Evolutionary conservation across 2,888 invertebrate genomes (phyloP).

Genomic region (Tinea semifulvella): DNA sequence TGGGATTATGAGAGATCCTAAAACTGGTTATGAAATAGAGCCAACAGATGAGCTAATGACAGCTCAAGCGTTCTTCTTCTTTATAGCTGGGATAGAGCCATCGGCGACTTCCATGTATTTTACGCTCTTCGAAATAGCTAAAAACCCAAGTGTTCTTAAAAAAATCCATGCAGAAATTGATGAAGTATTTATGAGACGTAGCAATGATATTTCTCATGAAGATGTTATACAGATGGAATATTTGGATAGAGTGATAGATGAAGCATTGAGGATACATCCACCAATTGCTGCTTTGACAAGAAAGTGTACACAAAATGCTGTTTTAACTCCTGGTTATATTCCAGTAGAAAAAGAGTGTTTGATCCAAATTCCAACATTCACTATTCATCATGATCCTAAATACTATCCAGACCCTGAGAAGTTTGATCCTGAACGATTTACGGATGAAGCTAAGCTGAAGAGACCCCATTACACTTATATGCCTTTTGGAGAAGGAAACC

Average conservation of each 20-base stretch:
- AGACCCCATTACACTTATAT: slow-evolving; percentile 33
- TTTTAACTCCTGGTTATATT: slow-evolving; percentile 30
- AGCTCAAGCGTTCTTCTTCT: slow-evolving; percentile 55
- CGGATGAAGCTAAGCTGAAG: slow-evolving; percentile 27
- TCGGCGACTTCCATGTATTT: slow-evolving; percentile 45
- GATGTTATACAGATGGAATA: slow-evolving; percentile 39
- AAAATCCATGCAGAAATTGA: slow-evolving; percentile 47
- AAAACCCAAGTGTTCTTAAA: slow-evolving; percentile 35
- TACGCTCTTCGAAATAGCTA: slow-evolving; percentile 37
- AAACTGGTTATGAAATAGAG: slow-evolving; percentile 32
- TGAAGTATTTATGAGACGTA: slow-evolving; percentile 26
- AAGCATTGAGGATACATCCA: slow-evolving; percentile 41
- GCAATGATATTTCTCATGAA: slow-evolving; percentile 33
- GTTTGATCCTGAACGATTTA: slow-evolving; percentile 58
- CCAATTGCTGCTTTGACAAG: slow-evolving; percentile 35
- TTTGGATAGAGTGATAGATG: slow-evolving; percentile 42
- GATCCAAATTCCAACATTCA: slow-evolving; percentile 31
- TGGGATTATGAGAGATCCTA: slow-evolving; percentile 32
- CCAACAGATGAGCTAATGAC: slow-evolving; percentile 40
- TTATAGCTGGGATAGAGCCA: slow-evolving; percentile 51
- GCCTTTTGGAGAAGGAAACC: slow-evolving; percentile 52
- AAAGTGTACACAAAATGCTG: slow-evolving; percentile 31
- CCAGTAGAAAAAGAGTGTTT: slow-evolving; percentile 29
- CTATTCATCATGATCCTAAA: slow-evolving; percentile 39
- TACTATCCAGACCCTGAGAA: slow-evolving; percentile 40